phyloP scores from a whole-genome alignment of 2,888 invertebrate species.

The Melinaea menophilus region DNA sequence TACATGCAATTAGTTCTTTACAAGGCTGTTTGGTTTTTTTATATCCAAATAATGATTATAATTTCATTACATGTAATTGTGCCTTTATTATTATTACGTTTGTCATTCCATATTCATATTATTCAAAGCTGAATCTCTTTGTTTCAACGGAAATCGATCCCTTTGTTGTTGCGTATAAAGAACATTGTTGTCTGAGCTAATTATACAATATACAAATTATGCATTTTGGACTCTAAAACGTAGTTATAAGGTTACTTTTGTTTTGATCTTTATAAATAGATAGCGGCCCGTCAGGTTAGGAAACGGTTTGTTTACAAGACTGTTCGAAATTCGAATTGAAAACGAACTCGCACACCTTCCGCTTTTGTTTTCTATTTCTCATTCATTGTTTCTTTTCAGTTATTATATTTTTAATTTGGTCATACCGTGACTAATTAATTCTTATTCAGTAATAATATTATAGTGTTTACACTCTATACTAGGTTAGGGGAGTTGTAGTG shows the following conservation, averaged over 20 bases:
- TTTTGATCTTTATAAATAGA: background rate
- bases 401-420: no score
- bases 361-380: conserved; percentile 4
- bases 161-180: conserved; percentile 2
- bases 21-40: no score
- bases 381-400: no score
- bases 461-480: no score
- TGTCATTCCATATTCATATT: background rate
- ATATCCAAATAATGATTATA: no score
- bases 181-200: conserved; percentile 17
- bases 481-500: background rate
- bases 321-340: conserved; percentile 21
- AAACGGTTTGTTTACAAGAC: conserved; percentile 22
- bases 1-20: no score
- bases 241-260: conserved; percentile 3
- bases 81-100: background rate
- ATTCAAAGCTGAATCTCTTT: background rate
- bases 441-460: no score
- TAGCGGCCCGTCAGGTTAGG: conserved; percentile 11
- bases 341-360: conserved; percentile 8
- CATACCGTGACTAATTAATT: no score
- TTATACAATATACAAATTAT: background rate
- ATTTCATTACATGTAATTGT: no score
- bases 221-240: conserved; percentile 6
- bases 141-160: background rate